Evolutionary conservation across 2,113 vertebrate genomes (phyloP).

Genomic region (Pandion haliaetus): DNA sequence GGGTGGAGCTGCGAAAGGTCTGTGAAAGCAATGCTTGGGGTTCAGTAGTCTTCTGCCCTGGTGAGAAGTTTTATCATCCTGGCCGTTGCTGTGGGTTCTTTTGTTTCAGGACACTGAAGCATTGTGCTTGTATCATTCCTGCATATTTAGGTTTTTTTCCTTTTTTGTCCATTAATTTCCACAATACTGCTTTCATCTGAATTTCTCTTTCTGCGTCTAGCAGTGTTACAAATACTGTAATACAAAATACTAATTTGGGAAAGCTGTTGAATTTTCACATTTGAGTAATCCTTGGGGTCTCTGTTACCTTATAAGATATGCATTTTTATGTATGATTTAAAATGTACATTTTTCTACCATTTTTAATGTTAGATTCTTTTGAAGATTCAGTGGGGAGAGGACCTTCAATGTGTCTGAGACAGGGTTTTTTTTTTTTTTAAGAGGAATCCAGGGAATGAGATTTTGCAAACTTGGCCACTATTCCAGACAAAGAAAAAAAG

Average conservation of each 20-base stretch:
- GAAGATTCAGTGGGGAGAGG: neutral
- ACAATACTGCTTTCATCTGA: neutral
- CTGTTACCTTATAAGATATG: neutral
- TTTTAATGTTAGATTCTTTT: neutral
- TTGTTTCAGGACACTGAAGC: neutral
- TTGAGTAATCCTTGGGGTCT: neutral
- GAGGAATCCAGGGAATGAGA: neutral
- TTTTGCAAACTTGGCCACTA: neutral
- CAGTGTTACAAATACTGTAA: neutral
- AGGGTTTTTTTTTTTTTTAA: neutral
- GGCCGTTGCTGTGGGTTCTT: neutral
- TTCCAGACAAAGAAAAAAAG: neutral
- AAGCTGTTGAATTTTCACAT: neutral
- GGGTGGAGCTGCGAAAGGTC: neutral
- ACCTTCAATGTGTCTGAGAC: neutral
- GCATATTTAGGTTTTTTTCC: neutral
- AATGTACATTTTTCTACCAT: neutral
- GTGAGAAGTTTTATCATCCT: neutral
- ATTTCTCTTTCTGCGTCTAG: neutral
- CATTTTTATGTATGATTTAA: neutral
- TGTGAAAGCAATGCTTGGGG: neutral
- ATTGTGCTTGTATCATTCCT: neutral
- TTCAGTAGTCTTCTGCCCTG: neutral
- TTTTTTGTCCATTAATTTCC: neutral
- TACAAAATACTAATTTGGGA: neutral